These are phyloP conservation scores for Eristalis intricaria DNA, from an alignment of 2,888 invertebrate species.

Conservation along the genomic window DNA sequence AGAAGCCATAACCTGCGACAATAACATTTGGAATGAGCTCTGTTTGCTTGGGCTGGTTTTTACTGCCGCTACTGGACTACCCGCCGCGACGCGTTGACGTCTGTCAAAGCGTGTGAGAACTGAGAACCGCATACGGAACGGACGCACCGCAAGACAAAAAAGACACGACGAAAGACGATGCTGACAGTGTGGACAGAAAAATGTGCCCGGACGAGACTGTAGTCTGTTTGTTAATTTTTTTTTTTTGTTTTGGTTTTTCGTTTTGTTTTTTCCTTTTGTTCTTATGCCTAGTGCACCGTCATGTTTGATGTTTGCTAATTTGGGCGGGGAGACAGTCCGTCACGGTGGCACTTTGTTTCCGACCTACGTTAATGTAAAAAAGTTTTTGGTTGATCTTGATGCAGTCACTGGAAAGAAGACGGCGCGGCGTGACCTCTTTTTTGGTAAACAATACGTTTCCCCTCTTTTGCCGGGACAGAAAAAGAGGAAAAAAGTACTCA, in stretches of 20 bases:
- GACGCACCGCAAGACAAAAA: conserved; percentile 11
- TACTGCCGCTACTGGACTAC: conserved; percentile 32
- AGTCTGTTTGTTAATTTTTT: neutral
- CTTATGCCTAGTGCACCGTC: conserved; percentile 7
- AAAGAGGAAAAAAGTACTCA: neutral
- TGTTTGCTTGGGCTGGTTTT: conserved; percentile 17
- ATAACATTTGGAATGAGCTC: conserved; percentile 51
- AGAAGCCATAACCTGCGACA: conserved; percentile 64
- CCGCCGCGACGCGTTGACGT: conserved; percentile 41
- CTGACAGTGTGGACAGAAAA: conserved; percentile 4
- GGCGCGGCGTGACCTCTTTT: neutral
- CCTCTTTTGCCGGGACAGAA: neutral
- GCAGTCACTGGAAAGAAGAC: neutral
- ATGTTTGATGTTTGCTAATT: conserved; percentile 24
- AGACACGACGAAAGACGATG: neutral
- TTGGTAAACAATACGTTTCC: neutral
- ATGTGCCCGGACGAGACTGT: neutral
- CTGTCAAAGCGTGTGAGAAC: conserved; percentile 39
- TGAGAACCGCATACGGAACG: conserved; percentile 30
- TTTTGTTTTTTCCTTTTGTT: neutral
- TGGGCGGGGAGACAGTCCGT: conserved; percentile 19
- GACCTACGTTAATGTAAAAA: conserved; percentile 30
- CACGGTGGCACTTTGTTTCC: conserved; percentile 9
- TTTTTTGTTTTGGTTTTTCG: neutral
- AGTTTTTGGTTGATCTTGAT: neutral